Evolutionary conservation across 2,797 vertebrate species (phyloP).

Genomic region (Sparidentex hasta): DNA sequence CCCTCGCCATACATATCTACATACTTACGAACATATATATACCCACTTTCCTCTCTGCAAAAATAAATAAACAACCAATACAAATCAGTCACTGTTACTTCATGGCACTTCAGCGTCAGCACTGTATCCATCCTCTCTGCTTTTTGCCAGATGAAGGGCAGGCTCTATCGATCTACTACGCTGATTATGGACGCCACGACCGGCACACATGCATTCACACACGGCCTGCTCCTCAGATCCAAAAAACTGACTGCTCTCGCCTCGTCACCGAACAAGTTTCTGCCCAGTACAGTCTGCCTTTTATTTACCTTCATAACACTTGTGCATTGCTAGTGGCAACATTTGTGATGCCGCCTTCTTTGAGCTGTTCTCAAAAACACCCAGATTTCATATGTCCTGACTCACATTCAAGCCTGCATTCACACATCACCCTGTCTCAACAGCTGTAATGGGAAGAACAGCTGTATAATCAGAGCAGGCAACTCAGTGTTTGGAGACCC

Average conservation of each 20-base stretch:
- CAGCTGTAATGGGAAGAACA: constrained; percentile 68
- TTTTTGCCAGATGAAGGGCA: constrained; percentile 19
- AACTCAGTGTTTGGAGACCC: constrained; percentile 61
- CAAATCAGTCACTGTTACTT: background rate
- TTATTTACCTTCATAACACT: background rate
- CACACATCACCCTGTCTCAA: constrained; percentile 4
- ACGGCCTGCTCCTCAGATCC: accelerated
- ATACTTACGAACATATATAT: no score
- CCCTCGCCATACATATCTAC: no score
- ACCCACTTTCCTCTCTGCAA: no score
- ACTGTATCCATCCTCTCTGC: background rate
- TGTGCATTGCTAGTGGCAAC: no score
- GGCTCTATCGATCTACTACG: constrained; percentile 38
- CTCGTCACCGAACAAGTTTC: constrained; percentile 1
- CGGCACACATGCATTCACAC: constrained; percentile 29
- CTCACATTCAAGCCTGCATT: background rate
- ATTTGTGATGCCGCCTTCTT: no score
- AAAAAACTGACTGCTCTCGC: constrained; percentile 9
- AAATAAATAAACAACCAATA: no score
- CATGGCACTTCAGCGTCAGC: background rate
- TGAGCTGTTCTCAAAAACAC: no score
- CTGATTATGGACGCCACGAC: constrained; percentile 57
- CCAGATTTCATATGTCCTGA: background rate
- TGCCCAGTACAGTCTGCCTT: constrained; percentile 19
- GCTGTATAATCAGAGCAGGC: constrained; percentile 29